A percentile compares a stretch with the other conserved stretches of the same genome.
These are phyloP conservation scores for Halichondria panicea DNA, from an alignment of 37 sponge, comb jelly and placozoan genomes.

Conservation along the genomic window DNA sequence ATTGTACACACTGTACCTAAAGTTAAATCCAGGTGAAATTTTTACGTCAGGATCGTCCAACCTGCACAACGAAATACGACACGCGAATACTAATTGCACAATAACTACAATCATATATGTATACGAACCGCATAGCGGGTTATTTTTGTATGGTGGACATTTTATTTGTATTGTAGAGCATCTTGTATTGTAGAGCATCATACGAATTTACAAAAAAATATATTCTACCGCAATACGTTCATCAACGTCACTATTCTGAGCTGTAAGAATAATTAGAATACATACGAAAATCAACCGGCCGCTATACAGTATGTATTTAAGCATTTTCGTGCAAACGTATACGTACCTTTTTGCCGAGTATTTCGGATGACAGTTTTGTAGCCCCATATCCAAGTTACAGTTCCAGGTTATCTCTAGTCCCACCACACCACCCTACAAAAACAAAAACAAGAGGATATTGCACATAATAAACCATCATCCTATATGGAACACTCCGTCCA, in stretches of 20 bases:
- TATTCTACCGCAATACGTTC: too few species aligned
- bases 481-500: too few species aligned
- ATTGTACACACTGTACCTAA: conserved; percentile 49
- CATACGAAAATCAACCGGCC: not conserved
- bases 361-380: conserved; percentile 36
- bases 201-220: conserved; percentile 18
- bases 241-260: too few species aligned
- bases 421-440: conserved; percentile 65
- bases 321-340: conserved; percentile 3
- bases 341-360: conserved; percentile 60
- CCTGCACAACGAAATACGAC: conserved; percentile 18
- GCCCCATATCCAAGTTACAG: conserved; percentile 37
- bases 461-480: too few species aligned
- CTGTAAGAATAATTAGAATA: not conserved
- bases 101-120: too few species aligned
- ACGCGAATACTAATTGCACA: too few species aligned
- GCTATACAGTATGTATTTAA: not conserved
- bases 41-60: conserved; percentile 54
- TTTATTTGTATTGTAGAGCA: too few species aligned
- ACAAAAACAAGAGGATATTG: too few species aligned
- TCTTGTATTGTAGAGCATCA: too few species aligned
- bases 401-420: conserved; percentile 64
- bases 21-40: conserved; percentile 74
- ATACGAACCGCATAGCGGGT: too few species aligned
- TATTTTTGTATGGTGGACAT: too few species aligned